Evolutionary conservation across 2,797 vertebrate genomes (phyloP).

Genomic region (Lacerta agilis): DNA sequence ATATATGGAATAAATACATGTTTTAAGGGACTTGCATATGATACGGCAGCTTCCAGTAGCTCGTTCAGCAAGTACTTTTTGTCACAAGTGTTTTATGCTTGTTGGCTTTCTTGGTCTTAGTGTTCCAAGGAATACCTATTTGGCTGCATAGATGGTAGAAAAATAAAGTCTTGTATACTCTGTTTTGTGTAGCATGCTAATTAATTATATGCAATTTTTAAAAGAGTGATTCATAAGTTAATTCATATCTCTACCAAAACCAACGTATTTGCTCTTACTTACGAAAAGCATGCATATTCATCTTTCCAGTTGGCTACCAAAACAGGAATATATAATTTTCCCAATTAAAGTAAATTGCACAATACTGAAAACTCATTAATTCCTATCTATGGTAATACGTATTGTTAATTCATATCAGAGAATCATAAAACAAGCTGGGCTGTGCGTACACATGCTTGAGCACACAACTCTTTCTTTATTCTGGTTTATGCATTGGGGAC

Average conservation of each 20-base stretch:
- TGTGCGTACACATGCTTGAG: neutral
- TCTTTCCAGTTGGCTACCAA: neutral
- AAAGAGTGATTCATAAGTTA: neutral
- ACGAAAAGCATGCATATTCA: neutral
- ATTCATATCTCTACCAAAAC: neutral
- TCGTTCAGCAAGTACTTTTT: neutral
- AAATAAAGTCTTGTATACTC: neutral
- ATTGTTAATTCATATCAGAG: neutral
- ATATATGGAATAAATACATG: neutral
- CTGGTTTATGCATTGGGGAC: neutral
- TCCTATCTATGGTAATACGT: neutral
- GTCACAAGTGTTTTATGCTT: slow-evolving; percentile 16
- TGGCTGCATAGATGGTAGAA: neutral
- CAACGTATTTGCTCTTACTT: neutral
- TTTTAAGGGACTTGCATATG: slow-evolving; percentile 24
- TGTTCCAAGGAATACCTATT: neutral
- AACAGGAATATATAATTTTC: neutral
- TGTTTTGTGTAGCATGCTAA: neutral
- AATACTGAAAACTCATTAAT: neutral
- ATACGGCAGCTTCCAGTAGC: neutral
- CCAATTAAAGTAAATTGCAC: neutral
- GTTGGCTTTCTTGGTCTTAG: neutral
- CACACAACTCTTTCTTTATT: neutral
- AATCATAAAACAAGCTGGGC: neutral
- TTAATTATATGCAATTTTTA: neutral